phyloP scores from a whole-genome alignment of 92 coral and sea anemone genomes.

The Palythoa heliodiscus region DNA sequence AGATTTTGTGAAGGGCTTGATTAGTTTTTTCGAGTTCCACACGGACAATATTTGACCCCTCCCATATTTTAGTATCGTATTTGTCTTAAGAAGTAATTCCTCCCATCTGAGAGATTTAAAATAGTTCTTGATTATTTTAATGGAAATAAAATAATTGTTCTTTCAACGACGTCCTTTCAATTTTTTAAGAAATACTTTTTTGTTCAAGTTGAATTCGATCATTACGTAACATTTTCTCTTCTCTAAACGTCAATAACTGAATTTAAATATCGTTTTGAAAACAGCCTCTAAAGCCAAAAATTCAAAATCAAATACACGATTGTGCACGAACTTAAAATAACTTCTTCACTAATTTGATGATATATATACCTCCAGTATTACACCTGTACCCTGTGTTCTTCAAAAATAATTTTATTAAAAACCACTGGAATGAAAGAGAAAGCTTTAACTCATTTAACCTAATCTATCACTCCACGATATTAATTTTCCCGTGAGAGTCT shows the following conservation, averaged over 20 bases:
- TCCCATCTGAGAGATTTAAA: background rate
- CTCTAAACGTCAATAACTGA: background rate
- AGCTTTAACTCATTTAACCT: slow-evolving; percentile 18
- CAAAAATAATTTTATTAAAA: background rate
- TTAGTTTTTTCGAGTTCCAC: background rate
- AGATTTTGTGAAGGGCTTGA: background rate
- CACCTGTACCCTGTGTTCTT: background rate
- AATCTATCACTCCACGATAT: slow-evolving; percentile 31
- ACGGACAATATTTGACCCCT: background rate
- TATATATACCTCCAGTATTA: background rate
- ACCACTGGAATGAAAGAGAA: slow-evolving; percentile 17
- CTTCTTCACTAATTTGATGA: background rate
- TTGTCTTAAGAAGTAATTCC: background rate
- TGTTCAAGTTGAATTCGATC: background rate
- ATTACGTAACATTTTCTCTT: background rate
- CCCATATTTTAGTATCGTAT: background rate
- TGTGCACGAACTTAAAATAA: background rate
- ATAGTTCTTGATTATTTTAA: background rate
- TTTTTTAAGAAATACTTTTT: background rate
- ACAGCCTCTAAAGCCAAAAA: background rate
- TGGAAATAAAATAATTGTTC: background rate
- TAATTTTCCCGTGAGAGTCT: slow-evolving; percentile 40
- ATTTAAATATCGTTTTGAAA: background rate
- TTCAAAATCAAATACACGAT: background rate
- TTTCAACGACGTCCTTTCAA: background rate